These are phyloP conservation scores for Melanostigma gelatinosum DNA, from an alignment of 2,113 vertebrate species.

Conservation along the genomic window DNA sequence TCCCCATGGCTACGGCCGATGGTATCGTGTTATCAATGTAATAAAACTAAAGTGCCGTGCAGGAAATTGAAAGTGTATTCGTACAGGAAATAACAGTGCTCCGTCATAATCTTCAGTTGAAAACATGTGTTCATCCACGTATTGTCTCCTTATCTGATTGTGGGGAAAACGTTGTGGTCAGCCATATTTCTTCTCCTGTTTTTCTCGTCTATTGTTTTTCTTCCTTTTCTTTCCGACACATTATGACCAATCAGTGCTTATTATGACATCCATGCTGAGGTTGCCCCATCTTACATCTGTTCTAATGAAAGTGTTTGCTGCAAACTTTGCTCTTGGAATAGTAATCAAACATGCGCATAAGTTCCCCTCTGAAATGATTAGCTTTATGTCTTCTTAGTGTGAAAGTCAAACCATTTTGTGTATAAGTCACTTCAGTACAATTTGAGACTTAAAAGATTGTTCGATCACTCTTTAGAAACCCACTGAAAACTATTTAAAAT, in stretches of 20 bases:
- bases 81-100: conserved; percentile 98
- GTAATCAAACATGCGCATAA: conserved; percentile 4
- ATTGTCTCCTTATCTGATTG: conserved; percentile 90
- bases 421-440: background rate
- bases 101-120: conserved; percentile 96
- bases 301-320: background rate
- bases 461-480: background rate
- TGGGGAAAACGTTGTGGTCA: conserved; percentile 72
- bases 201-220: conserved; percentile 48
- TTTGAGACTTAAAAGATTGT: background rate
- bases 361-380: background rate
- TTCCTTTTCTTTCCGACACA: conserved; percentile 25
- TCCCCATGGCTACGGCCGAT: conserved; percentile 85
- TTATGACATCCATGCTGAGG: conserved; percentile 4
- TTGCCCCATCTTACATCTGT: background rate
- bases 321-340: background rate
- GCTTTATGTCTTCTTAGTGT: background rate
- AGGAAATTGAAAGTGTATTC: conserved; percentile 99
- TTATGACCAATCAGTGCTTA: conserved; percentile 29
- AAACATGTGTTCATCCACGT: conserved; percentile 91
- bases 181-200: conserved; percentile 52
- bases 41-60: conserved; percentile 88
- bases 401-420: background rate
- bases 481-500: background rate
- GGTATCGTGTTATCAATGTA: conserved; percentile 85